Conservation (phyloP, 2,113 vertebrate genomes). For the Elanus axillaris region DNA sequence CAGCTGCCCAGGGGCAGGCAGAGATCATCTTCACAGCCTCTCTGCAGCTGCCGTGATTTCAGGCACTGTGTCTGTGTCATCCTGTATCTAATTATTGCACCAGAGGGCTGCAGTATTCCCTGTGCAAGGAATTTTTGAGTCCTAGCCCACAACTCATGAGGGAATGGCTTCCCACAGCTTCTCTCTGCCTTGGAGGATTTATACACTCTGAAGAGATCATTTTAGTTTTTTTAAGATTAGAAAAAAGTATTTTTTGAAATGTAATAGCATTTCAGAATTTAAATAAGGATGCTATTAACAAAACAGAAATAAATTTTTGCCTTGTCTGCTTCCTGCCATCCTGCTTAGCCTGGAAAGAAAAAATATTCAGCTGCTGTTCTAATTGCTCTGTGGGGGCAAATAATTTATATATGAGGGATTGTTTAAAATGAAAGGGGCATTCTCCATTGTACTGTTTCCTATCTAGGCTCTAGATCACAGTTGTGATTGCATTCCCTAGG, state of each 20-base stretch:
- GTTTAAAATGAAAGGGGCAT: constrained; percentile 13
- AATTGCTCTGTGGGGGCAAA: constrained; percentile 11
- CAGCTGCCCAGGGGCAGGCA: constrained; percentile 23
- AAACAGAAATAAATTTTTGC: constrained; percentile 13
- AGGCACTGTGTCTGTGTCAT: constrained; percentile 8
- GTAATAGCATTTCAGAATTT: neutral
- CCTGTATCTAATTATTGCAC: constrained; percentile 21
- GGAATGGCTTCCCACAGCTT: constrained; percentile 16
- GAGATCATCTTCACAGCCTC: constrained; percentile 29
- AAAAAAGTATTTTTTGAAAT: neutral
- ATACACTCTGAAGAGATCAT: neutral
- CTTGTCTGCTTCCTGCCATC: neutral
- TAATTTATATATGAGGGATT: constrained; percentile 10
- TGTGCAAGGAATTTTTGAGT: neutral
- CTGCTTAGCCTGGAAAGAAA: neutral
- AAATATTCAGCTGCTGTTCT: neutral
- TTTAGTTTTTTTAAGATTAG: constrained; percentile 4
- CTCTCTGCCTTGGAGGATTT: neutral
- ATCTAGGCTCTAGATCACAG: neutral
- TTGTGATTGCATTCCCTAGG: neutral
- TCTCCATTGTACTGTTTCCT: neutral
- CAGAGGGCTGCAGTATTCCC: neutral
- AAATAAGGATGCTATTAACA: neutral
- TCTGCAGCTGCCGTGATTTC: constrained; percentile 31
- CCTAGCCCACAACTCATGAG: neutral